phyloP scores from a whole-genome alignment of 2,888 invertebrate species.

The Rhagium mordax region DNA sequence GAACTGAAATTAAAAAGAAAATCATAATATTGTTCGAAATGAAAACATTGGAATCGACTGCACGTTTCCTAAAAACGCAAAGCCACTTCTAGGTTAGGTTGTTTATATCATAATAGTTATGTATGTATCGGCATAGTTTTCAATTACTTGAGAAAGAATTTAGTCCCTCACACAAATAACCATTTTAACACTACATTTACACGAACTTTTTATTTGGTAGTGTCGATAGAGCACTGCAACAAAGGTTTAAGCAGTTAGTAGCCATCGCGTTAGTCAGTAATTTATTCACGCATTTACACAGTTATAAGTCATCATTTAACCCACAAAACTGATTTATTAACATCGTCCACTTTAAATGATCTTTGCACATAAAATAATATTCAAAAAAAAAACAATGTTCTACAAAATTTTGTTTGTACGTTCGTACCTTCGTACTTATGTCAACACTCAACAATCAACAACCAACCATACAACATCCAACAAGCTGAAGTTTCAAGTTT shows the following conservation, averaged over 20 bases:
- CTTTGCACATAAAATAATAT: background rate
- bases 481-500: constrained; percentile 24
- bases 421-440: background rate
- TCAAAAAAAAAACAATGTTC: background rate
- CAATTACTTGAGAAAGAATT: background rate
- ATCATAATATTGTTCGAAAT: background rate
- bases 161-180: background rate
- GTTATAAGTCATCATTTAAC: background rate
- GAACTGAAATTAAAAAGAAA: constrained; percentile 3
- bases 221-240: constrained; percentile 9
- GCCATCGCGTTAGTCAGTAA: constrained; percentile 19
- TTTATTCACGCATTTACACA: constrained; percentile 1
- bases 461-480: constrained; percentile 10
- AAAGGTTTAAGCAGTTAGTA: constrained; percentile 21
- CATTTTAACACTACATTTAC: background rate
- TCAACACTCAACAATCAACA: constrained; percentile 25
- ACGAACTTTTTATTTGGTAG: constrained; percentile 6
- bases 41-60: background rate
- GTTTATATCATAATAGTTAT: constrained; percentile 7
- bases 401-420: constrained; percentile 13
- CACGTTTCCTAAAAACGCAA: constrained; percentile 12
- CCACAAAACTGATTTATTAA: background rate
- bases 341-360: constrained; percentile 13
- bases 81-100: constrained; percentile 29
- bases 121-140: background rate